Base-by-base conservation (phyloP, 2,113 vertebrate genomes). In the Myocastor coypus region DNA sequence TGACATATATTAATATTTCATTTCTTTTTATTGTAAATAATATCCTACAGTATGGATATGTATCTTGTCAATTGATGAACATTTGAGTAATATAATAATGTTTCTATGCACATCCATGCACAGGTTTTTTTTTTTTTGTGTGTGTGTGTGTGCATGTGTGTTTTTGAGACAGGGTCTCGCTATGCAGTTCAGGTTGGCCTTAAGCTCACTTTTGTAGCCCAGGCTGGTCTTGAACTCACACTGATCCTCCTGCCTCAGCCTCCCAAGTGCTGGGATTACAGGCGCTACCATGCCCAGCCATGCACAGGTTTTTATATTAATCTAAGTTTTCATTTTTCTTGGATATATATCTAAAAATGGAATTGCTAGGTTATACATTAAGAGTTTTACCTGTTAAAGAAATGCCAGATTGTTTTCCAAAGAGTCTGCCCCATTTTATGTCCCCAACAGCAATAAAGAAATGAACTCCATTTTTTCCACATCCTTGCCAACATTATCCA, bases 1-100 rank as follows among this genome's bases (percentile, higher is more conserved):
- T 52, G 61, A 46, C 37, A 50, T 7, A 24, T 73, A 73, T 61
- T 69, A 77, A 22, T 52, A 84, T 69, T 71, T 81, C 57, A 55
- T 73, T 89, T 94, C 9, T 93, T 93, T 86, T 83, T 87, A 46
- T 87, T 85, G 75, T 2, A 32, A 95, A 83, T 73, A 89, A 69
- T 71, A 34, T 24, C 26, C 17, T 50, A 50, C 32, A 71, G 9
- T 57, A 40, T 73, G 22, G 37, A 80, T 90, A 52, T 64, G 82
- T 16, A 85, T 81, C 61, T 68, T 80, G 42, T 69, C 30, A 88
- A 40, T 78, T 71, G 83, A 52, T 63, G 46, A 30, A 89, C 40
- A 66, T n/a, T 91, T 91, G 42, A 42, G 14, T 91, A 88, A 71
- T 57, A 95, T 30, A 91, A 81, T 80, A 85, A 92, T 73, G 12